Base-by-base conservation (phyloP, 1,140 invertebrate species). In the Hestina assimilis region DNA sequence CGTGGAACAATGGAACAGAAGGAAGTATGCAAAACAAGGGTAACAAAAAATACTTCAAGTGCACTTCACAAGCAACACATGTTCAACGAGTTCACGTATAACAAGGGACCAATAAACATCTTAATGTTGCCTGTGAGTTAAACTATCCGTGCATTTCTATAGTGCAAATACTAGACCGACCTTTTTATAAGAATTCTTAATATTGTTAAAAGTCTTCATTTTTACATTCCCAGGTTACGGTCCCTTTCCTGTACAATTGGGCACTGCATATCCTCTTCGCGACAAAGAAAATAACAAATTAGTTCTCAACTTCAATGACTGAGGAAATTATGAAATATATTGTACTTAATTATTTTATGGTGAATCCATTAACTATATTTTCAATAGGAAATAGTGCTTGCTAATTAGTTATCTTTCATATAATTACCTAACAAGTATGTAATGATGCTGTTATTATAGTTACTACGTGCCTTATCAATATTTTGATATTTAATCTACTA, bases 241-340 rank as follows among this genome's bases (percentile, higher is more conserved):
- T 80, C 76, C 65, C 68, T 82, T 74, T 83, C 72, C 76, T 79
- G 66, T 66, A 74, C 82, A 61, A 84, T 62, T 69, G 81, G 80
- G 77, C 81, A 87, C 81, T 87, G 79, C 84, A 87, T 87, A 73
- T 82, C 81, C 78, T 83, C 81, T 87, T 84, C 74, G 77, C 51
- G 64, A 58, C 71, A 69, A 61, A 87, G 75, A 85, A 79, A 84
- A 79, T 63, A 70, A 61, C 72, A 65, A 57, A 78, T 71, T 70
- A 76, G 63, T 48, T 3, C 20, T 26, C 31, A 8, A 23, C 14
- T 12, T n/a, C 33, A 19, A 33, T 33, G 8, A 17, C 14, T 35
- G 6, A 19, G 15, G 2, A 35, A 19, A 48, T 15, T 35, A 33
- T 14, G 1, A 14, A 6, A 48, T 14, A 21, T 33, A 15, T 17